phyloP scores from a whole-genome alignment of 2,888 invertebrate genomes.

The Cryptosula pallasiana region DNA sequence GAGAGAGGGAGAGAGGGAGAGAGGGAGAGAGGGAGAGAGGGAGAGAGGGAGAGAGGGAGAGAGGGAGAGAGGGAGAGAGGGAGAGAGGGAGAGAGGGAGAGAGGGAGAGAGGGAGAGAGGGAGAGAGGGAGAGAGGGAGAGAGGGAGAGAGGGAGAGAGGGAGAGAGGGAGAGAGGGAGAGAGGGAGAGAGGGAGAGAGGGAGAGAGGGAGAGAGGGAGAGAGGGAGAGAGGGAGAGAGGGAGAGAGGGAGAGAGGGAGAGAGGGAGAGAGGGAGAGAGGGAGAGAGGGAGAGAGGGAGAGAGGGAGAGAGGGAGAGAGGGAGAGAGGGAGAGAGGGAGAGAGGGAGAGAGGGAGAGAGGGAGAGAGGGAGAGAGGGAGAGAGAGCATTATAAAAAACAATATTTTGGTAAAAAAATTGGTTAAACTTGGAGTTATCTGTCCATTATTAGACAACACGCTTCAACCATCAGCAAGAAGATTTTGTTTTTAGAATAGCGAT shows the following conservation, averaged over 20 bases:
- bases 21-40: not conserved
- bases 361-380: conserved; percentile 2
- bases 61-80: not conserved
- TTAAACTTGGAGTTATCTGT: too few relatives aligned
- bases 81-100: not conserved
- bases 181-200: not conserved
- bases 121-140: not conserved
- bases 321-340: not conserved
- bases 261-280: not conserved
- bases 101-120: not conserved
- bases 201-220: not conserved
- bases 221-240: not conserved
- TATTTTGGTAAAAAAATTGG: too few relatives aligned
- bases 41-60: not conserved
- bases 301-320: conserved; percentile 1
- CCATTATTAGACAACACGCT: too few relatives aligned
- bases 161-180: not conserved
- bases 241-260: not conserved
- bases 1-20: not conserved
- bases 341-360: conserved; percentile 18
- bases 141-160: conserved; percentile 2
- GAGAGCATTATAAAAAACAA: not conserved
- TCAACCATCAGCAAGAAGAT: too few relatives aligned
- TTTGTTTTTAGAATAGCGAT: too few relatives aligned
- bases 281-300: not conserved